phyloP scores from a whole-genome alignment of 2,797 vertebrate species.

The Gadopsis marmoratus region DNA sequence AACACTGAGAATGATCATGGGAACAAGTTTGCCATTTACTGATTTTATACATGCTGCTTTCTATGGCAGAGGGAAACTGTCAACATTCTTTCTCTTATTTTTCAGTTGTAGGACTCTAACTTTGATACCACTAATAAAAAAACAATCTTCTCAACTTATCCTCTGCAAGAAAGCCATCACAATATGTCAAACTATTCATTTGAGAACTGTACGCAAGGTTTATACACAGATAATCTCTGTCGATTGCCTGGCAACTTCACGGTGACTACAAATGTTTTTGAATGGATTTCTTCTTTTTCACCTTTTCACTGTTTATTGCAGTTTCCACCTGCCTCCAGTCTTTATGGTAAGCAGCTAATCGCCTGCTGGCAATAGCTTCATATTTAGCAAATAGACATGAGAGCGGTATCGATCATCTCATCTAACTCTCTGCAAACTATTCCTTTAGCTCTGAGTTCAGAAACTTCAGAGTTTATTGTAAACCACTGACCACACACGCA shows the following conservation, averaged over 20 bases:
- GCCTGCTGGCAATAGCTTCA: neutral
- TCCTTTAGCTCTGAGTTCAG: neutral
- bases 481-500: conserved; percentile 28
- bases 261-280: too few relatives aligned
- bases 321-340: neutral
- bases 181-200: neutral
- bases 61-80: neutral
- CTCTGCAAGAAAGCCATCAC: too few relatives aligned
- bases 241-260: too few relatives aligned
- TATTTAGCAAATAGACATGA: neutral
- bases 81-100: neutral
- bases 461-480: neutral
- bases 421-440: neutral
- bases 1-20: neutral
- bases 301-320: too few relatives aligned
- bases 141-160: too few relatives aligned
- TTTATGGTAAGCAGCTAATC: neutral
- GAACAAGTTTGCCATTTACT: neutral
- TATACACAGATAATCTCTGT: neutral
- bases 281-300: too few relatives aligned
- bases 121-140: too few relatives aligned
- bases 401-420: neutral
- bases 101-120: neutral
- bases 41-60: neutral
- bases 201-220: neutral